Evolutionary conservation across 35 echinoderm and acorn worm genomes (phyloP).

Genomic region (Ptychodera flava): DNA sequence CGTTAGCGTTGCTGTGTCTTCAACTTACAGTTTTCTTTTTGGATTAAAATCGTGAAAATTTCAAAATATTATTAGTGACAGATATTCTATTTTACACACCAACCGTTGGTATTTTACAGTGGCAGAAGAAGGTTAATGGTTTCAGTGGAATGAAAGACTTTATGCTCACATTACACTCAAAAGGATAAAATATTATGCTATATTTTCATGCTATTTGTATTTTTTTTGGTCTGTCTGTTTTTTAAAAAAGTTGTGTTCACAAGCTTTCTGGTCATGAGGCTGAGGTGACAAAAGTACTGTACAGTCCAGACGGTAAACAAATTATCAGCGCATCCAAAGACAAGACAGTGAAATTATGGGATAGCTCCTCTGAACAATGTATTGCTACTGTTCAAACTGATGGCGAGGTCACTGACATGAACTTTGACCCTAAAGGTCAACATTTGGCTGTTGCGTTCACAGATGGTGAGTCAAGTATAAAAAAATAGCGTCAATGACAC

Average conservation of each 20-base stretch:
- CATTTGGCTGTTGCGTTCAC: background rate
- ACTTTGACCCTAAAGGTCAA: background rate
- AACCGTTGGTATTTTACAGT: no score
- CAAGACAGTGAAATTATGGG: background rate
- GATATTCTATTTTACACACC: no score
- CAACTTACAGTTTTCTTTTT: no score
- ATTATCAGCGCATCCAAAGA: background rate
- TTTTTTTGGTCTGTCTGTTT: background rate
- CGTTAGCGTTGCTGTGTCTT: no score
- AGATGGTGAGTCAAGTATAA: background rate
- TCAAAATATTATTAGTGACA: no score
- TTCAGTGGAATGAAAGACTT: no score
- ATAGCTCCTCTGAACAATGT: background rate
- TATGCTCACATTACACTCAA: no score
- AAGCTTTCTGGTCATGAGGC: background rate
- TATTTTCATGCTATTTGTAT: no score
- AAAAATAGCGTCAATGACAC: no score
- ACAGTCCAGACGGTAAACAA: background rate
- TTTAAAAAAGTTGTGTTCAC: background rate
- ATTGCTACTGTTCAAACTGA: background rate
- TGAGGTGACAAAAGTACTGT: background rate
- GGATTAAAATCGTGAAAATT: no score
- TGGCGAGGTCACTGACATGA: background rate
- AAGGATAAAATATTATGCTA: no score
- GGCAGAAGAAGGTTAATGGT: no score